These are phyloP conservation scores for Periplaneta americana DNA, from an alignment of 1,140 invertebrate genomes.

Conservation along the genomic window DNA sequence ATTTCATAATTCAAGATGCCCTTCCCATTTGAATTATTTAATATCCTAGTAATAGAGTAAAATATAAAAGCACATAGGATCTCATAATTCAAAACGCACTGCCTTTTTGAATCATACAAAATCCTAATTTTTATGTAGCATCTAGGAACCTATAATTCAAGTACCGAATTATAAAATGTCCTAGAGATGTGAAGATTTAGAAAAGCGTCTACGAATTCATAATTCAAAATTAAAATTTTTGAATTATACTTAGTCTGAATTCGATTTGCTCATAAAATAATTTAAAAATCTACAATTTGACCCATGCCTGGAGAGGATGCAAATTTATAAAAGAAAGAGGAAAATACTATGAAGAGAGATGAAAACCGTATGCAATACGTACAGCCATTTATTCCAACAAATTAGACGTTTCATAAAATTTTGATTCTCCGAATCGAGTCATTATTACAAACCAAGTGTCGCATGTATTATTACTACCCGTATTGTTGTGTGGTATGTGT, in stretches of 20 bases:
- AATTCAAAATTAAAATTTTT: neutral
- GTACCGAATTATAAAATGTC: neutral
- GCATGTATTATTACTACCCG: neutral
- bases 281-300: neutral
- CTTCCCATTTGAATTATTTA: neutral
- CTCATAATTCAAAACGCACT: neutral
- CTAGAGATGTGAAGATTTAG: neutral
- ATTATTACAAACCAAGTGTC: neutral
- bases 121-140: neutral
- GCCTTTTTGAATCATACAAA: neutral
- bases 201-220: neutral
- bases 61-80: neutral
- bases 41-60: neutral
- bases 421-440: neutral
- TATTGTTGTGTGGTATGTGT: neutral
- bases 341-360: neutral
- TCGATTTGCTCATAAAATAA: neutral
- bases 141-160: neutral
- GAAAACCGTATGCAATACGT: neutral
- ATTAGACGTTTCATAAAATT: neutral
- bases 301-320: neutral
- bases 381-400: neutral
- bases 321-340: neutral
- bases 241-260: neutral
- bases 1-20: neutral